phyloP scores from a whole-genome alignment of 2,888 invertebrate genomes.

The Euplagia quadripunctaria region DNA sequence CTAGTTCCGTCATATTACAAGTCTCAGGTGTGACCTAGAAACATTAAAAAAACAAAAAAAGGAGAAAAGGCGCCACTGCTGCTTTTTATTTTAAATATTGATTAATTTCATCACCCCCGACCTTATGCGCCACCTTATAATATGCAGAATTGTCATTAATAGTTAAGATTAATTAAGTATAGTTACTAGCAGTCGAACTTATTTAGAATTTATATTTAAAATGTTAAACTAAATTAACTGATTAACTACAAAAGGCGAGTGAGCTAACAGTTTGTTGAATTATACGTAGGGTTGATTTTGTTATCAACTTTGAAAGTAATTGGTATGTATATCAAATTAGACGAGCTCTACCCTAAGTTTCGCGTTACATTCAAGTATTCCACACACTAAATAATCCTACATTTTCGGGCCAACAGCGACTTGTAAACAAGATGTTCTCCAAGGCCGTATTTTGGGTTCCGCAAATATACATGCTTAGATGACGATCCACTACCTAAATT shows the following conservation, averaged over 20 bases:
- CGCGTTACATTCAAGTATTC: conserved; percentile 1
- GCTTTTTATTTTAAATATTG: too few species aligned
- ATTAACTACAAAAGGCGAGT: not conserved
- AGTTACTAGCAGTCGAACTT: too few species aligned
- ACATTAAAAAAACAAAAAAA: too few species aligned
- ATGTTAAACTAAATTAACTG: not conserved
- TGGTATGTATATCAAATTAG: conserved; percentile 5
- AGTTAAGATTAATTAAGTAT: too few species aligned
- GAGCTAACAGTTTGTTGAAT: not conserved
- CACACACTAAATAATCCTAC: not conserved
- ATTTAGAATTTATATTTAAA: not conserved
- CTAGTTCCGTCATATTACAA: too few species aligned
- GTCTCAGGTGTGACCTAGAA: too few species aligned
- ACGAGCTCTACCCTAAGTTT: conserved; percentile 1
- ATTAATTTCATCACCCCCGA: too few species aligned
- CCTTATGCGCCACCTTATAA: too few species aligned
- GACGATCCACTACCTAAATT: not conserved
- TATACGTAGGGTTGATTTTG: not conserved
- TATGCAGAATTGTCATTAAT: too few species aligned
- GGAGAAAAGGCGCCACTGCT: too few species aligned
- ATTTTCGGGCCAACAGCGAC: not conserved
- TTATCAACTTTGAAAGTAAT: conserved; percentile 3
- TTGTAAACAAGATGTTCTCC: not conserved
- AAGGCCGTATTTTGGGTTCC: not conserved
- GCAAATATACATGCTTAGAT: not conserved